Percentiles rank a stretch among this genome's conserved stretches.
Evolutionary conservation across 2,113 vertebrate species (phyloP).

Genomic region (Halichoerus grypus): DNA sequence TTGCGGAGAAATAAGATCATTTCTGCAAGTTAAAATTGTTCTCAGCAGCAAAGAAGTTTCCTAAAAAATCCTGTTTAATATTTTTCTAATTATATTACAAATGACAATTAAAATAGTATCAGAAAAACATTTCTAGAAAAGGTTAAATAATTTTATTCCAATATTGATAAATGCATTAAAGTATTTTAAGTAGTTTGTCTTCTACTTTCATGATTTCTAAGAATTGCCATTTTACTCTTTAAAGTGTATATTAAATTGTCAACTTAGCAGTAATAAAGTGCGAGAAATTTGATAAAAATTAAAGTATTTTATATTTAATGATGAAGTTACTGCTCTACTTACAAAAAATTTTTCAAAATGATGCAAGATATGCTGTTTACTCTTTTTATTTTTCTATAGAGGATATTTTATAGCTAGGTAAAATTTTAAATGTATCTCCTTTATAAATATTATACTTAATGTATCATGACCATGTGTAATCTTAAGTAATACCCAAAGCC

Average conservation of each 20-base stretch:
- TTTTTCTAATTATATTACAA: background rate
- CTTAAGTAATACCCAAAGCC: background rate
- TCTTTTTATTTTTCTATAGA: background rate
- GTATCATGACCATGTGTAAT: background rate
- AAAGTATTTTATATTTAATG: slow-evolving; percentile 12
- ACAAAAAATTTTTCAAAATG: background rate
- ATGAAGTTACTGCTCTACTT: background rate
- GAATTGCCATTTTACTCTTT: background rate
- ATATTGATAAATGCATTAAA: background rate
- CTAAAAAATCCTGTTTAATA: background rate
- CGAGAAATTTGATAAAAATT: slow-evolving; percentile 7
- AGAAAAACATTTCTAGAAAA: background rate
- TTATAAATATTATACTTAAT: slow-evolving; percentile 7
- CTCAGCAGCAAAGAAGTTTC: background rate
- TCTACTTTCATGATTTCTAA: background rate
- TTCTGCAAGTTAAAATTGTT: background rate
- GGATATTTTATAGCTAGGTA: background rate
- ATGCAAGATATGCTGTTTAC: background rate
- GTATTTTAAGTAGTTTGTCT: background rate
- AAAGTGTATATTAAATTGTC: background rate
- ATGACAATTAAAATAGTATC: background rate
- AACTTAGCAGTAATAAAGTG: slow-evolving; percentile 1
- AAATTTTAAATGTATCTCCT: background rate
- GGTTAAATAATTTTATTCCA: background rate
- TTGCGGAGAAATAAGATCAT: background rate